Base-by-base conservation (phyloP, 1,140 invertebrate species). In the Eurosta solidaginis region DNA sequence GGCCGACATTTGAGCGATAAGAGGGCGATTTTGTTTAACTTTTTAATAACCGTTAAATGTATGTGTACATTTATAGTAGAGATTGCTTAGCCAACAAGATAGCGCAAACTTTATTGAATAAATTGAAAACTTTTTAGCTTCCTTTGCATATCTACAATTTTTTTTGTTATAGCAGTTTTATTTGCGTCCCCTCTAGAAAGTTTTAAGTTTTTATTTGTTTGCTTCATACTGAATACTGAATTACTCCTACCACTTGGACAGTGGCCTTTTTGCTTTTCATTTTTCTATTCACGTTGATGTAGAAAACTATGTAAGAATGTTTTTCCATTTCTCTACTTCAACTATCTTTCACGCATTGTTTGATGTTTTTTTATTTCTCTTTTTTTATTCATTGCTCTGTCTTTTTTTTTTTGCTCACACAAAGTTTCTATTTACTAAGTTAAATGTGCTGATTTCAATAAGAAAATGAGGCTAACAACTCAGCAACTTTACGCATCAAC, bases 21-120 rank as follows among this genome's bases (percentile, higher is more conserved):
- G 1, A 17, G n/a, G 14, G 29, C 12, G 45, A 33, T 6, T 17
- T 27, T 20, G 54, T 6, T 20, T 45, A 45, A 45, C 44, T 9
- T 45, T 45, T 45, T 45, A 17, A 17, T 45, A 45, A 45, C 44
- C 7, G 17, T 45, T 45, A 9, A 9, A 45, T 17, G 17, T 9
- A 45, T 45, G 7, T 45, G 17, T 45, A 17, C 17, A 45, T 45
- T 45, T 45, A 45, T 45, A 17, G 44, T 9, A 45, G 7, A 45
- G 7, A 45, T 45, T 9, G 17, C 7, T 45, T 9, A 45, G 22
- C 25, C 14, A 59, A 33, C 27, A 59, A 29, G n/a, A 5, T 20
- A 40, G 29, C 59, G 59, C 59, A 68, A 68, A 20, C 59, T 33
- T 68, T 68, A 68, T 68, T 68, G 59, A 68, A 68, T 68, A 68